These are phyloP conservation scores for Semnopithecus entellus DNA, from an alignment of 2,113 vertebrate species.

Conservation along the genomic window DNA sequence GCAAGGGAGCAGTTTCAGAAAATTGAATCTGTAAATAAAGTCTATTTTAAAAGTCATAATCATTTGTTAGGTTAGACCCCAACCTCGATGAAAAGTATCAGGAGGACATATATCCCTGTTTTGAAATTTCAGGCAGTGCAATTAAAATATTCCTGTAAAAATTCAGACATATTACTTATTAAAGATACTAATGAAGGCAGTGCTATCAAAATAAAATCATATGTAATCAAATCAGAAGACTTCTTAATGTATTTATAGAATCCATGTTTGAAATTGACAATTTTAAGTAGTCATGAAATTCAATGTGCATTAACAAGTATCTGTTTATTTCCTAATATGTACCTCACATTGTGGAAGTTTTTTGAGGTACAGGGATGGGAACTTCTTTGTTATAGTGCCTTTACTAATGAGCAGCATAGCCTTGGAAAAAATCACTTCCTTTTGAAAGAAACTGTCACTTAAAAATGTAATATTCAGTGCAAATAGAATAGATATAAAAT, in stretches of 20 bases:
- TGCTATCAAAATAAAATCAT: constrained; percentile 50
- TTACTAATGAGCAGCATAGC: background rate
- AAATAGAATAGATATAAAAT: background rate
- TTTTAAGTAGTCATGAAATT: constrained; percentile 49
- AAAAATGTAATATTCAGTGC: background rate
- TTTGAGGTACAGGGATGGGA: background rate
- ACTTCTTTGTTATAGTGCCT: background rate
- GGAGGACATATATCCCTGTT: background rate
- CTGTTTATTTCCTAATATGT: background rate
- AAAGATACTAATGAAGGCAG: background rate
- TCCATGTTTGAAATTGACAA: constrained; percentile 38
- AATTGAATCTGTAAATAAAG: constrained; percentile 24
- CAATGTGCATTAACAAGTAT: background rate
- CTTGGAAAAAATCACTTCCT: background rate
- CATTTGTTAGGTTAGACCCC: background rate
- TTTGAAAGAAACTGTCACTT: background rate
- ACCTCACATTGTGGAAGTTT: background rate
- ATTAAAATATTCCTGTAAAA: constrained; percentile 39
- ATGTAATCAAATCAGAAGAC: constrained; percentile 20
- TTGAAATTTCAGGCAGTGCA: constrained; percentile 3
- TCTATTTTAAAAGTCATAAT: constrained; percentile 20
- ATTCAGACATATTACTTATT: background rate
- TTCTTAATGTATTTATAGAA: constrained; percentile 41
- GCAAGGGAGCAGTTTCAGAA: constrained; percentile 16
- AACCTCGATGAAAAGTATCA: background rate